phyloP scores from a whole-genome alignment of 2,113 vertebrate species.

The Mirounga angustirostris region DNA sequence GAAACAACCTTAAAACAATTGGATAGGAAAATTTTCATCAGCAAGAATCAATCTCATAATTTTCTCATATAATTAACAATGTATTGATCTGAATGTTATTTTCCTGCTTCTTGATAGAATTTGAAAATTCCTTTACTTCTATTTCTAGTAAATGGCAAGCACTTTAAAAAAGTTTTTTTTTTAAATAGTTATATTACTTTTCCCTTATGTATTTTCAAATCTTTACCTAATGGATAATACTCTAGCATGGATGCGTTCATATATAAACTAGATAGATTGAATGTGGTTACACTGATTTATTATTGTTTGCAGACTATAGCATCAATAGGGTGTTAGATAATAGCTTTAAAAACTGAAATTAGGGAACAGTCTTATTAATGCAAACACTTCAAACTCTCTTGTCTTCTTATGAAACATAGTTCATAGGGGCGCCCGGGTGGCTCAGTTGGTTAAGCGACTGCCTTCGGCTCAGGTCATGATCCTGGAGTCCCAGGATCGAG shows the following conservation, averaged over 20 bases:
- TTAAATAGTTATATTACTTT: background rate
- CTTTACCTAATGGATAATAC: background rate
- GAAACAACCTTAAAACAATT: slow-evolving; percentile 18
- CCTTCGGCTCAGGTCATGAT: too few species aligned
- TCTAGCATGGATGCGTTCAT: background rate
- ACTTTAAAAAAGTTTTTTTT: background rate
- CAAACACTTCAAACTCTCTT: background rate
- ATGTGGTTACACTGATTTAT: background rate
- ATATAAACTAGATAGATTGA: background rate
- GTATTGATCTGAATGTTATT: background rate
- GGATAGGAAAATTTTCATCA: slow-evolving; percentile 21
- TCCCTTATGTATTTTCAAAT: background rate
- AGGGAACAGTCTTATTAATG: background rate
- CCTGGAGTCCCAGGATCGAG: too few species aligned
- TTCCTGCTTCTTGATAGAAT: slow-evolving; percentile 5
- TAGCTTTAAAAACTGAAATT: slow-evolving; percentile 31
- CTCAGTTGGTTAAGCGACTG: too few species aligned
- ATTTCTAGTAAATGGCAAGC: background rate
- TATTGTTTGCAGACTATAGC: background rate
- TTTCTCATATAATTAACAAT: slow-evolving; percentile 39
- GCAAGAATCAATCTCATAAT: background rate
- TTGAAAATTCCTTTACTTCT: slow-evolving; percentile 46
- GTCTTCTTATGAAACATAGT: background rate
- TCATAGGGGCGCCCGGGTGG: background rate
- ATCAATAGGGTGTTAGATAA: background rate